Conservation (phyloP, 2,113 vertebrate species). For the Zootoca vivipara region DNA sequence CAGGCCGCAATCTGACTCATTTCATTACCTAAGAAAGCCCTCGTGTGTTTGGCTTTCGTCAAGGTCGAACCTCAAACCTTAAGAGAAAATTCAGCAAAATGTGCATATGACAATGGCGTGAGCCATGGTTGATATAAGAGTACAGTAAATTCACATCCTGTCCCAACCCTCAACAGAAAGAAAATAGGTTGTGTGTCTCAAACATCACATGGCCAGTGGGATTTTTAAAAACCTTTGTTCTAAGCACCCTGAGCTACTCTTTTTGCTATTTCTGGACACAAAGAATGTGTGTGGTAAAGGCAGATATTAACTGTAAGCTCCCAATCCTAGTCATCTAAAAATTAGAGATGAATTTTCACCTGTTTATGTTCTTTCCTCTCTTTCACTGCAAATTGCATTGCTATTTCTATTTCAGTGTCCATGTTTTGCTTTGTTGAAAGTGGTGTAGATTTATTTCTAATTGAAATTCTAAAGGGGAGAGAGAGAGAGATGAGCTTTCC, state of each 20-base stretch:
- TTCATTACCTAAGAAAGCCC: background rate
- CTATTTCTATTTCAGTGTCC: background rate
- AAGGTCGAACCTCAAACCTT: background rate
- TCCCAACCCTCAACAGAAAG: background rate
- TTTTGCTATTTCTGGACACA: background rate
- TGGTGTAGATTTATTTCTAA: background rate
- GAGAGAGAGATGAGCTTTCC: background rate
- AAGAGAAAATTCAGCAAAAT: background rate
- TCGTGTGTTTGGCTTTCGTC: background rate
- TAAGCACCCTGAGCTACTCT: too few relatives aligned
- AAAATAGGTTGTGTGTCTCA: background rate
- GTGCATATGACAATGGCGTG: background rate
- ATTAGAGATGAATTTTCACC: background rate
- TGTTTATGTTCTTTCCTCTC: background rate
- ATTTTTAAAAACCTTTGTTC: background rate
- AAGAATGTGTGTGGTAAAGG: background rate
- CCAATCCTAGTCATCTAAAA: background rate
- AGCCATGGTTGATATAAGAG: background rate
- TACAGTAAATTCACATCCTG: background rate
- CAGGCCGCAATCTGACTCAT: conserved; percentile 35
- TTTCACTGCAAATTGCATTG: background rate
- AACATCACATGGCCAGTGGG: background rate
- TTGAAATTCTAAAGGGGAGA: background rate
- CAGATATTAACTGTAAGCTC: background rate
- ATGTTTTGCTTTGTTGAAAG: background rate